Conservation (phyloP, 2,797 vertebrate genomes). For the Ctenopoma multispine region DNA sequence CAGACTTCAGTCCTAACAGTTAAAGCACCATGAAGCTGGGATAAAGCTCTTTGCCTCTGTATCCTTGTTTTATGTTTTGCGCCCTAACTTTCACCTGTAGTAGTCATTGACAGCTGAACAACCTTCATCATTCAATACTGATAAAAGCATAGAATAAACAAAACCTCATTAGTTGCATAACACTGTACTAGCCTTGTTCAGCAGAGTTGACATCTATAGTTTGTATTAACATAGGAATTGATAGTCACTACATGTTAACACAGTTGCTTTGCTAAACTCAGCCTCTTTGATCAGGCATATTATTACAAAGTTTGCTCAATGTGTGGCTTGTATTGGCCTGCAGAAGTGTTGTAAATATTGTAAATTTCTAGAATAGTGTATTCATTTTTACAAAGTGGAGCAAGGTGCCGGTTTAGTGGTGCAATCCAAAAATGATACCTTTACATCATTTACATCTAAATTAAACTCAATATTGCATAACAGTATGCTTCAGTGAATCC, state of each 20-base stretch:
- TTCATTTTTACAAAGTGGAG: too few species aligned
- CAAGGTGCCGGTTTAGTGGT: too few species aligned
- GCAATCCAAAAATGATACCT: too few species aligned
- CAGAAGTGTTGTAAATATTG: background rate
- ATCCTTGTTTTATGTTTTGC: background rate
- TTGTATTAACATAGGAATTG: background rate
- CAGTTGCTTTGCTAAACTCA: background rate
- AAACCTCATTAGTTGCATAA: too few species aligned
- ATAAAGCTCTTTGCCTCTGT: background rate
- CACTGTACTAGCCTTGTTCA: too few species aligned
- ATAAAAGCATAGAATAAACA: too few species aligned
- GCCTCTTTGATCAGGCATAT: background rate
- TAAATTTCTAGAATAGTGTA: background rate
- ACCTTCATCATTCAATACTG: too few species aligned
- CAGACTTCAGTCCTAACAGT: slow-evolving; percentile 18
- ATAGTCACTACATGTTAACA: background rate
- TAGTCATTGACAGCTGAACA: background rate
- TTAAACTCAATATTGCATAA: too few species aligned
- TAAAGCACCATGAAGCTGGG: slow-evolving; percentile 2
- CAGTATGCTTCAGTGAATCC: too few species aligned
- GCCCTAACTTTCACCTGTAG: background rate
- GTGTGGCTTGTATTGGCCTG: background rate
- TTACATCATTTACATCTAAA: too few species aligned
- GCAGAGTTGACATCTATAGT: too few species aligned
- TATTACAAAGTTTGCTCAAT: background rate